Evolutionary conservation across 1,140 invertebrate species (phyloP).

Genomic region (Archivesica marissinica): DNA sequence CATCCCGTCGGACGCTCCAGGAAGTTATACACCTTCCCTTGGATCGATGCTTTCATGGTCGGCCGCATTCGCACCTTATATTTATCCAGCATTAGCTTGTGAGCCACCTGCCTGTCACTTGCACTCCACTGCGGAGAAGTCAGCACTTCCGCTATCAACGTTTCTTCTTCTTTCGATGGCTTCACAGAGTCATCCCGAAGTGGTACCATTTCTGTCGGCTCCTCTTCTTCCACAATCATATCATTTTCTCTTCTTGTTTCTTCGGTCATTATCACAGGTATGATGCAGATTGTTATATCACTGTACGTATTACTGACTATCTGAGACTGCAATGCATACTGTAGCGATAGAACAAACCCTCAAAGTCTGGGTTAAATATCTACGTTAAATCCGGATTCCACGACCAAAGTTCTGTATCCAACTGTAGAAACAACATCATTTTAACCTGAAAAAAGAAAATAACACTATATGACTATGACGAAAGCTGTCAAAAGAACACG

Average conservation of each 20-base stretch:
- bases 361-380: neutral
- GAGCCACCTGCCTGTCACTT: neutral
- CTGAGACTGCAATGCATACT: neutral
- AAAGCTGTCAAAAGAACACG: too few relatives aligned
- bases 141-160: constrained; percentile 13
- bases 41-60: constrained; percentile 64
- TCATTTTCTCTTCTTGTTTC: neutral
- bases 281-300: neutral
- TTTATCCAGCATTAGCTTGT: constrained; percentile 12
- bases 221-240: neutral
- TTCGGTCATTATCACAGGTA: neutral
- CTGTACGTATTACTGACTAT: neutral
- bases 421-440: constrained; percentile 9
- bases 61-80: constrained; percentile 18
- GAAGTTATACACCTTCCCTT: constrained; percentile 91
- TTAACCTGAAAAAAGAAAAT: constrained; percentile 13
- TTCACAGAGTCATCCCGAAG: neutral
- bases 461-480: too few relatives aligned
- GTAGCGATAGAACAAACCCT: neutral
- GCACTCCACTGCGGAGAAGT: neutral
- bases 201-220: neutral
- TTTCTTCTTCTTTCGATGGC: neutral
- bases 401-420: neutral
- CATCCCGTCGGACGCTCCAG: constrained; percentile 92
- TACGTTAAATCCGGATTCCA: constrained; percentile 27